These are phyloP conservation scores for Camelus dromedarius DNA, from an alignment of 2,113 vertebrate genomes.

Conservation along the genomic window DNA sequence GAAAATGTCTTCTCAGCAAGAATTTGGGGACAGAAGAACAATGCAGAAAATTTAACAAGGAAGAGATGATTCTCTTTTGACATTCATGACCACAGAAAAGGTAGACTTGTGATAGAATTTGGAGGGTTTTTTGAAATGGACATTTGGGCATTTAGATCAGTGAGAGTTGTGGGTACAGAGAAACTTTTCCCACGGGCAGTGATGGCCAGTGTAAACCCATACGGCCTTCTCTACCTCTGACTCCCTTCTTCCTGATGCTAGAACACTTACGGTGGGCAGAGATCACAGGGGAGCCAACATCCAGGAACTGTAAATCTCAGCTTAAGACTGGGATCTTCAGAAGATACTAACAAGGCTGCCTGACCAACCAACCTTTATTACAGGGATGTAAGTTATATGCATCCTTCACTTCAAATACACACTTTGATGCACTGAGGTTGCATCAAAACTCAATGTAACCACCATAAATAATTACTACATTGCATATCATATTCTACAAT, in stretches of 20 bases:
- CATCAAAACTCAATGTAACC: background rate
- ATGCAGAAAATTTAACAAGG: background rate
- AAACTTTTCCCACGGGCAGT: background rate
- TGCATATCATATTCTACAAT: background rate
- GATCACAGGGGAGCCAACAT: rapidly evolving
- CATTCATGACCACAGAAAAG: background rate
- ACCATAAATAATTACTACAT: background rate
- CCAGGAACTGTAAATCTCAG: background rate
- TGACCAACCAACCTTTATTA: background rate
- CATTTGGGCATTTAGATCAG: background rate
- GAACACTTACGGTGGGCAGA: background rate
- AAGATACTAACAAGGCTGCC: background rate
- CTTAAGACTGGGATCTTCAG: background rate
- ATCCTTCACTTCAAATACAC: background rate
- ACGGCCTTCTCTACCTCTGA: background rate
- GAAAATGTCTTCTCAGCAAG: background rate
- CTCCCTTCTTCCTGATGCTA: background rate
- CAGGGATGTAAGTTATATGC: background rate
- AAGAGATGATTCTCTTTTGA: background rate
- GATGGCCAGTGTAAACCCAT: background rate
- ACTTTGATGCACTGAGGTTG: background rate
- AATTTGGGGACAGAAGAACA: background rate
- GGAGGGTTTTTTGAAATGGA: background rate
- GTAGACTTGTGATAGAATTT: background rate
- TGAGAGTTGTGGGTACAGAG: background rate